Conservation (phyloP, 2,113 vertebrate genomes). For the Tympanuchus pallidicinctus region DNA sequence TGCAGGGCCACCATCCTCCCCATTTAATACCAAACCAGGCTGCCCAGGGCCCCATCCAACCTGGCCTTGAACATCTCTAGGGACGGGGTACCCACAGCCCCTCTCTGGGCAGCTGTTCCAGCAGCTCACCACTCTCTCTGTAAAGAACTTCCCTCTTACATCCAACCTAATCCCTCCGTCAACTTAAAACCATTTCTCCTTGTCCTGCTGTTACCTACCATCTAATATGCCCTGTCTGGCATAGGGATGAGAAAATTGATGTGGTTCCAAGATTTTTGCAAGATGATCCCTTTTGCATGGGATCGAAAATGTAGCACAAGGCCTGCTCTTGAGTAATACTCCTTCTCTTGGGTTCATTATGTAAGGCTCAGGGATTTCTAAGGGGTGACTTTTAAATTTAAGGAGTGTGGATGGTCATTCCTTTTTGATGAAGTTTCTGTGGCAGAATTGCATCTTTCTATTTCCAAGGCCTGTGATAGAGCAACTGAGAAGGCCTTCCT, state of each 20-base stretch:
- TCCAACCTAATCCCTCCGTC: too few species aligned
- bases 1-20: too few species aligned
- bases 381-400: neutral
- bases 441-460: neutral
- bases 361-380: neutral
- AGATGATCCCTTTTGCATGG: neutral
- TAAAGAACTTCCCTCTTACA: too few species aligned
- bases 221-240: neutral
- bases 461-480: neutral
- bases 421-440: neutral
- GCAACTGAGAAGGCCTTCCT: conserved; percentile 8
- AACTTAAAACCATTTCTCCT: too few species aligned
- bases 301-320: neutral
- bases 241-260: neutral
- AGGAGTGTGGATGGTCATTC: neutral
- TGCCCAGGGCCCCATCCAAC: too few species aligned
- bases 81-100: too few species aligned
- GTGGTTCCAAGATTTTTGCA: neutral
- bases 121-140: too few species aligned
- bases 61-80: too few species aligned
- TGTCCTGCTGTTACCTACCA: too few species aligned
- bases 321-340: neutral
- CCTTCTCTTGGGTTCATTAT: neutral
- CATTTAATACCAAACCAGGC: too few species aligned
- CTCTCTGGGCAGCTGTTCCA: too few species aligned